Evolutionary conservation across 2,113 vertebrate species (phyloP), one percentile per base, ranked within the genome.

Genomic region (Dasyornis broadbenti): DNA sequence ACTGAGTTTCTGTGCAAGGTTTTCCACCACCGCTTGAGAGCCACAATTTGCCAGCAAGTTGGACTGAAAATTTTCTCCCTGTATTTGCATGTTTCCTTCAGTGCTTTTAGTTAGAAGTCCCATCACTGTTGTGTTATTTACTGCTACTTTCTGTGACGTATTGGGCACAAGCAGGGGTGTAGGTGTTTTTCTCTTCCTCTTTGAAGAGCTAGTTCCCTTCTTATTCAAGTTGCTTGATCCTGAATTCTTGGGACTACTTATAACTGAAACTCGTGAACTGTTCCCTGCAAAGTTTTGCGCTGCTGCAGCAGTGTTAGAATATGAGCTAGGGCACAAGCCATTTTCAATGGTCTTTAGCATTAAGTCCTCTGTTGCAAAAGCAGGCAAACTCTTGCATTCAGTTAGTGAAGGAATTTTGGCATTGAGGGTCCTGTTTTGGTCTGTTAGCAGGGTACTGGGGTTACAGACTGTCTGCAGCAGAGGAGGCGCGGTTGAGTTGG

Each of bases 1-100:
- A 94, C 89, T 99, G 68, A 99, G 97, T 49, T 98, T 98, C 85
- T 98, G 71, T 3, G 98, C 81, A 68, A 98, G 92, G 50, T 97
- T 98, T 96, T 98, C 98, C 82, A 98, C 90, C 49, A 98, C 90
- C 2, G 89, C 93, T 75, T 98, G 98, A 95, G 98, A 94, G 37
- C 97, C 97, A 92, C 97, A 97, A 88, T 92, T 97, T 96, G 96
- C 76, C 86, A 97, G 93, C 69, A 98, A 59, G 47, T 81, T 97
- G 95, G 98, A 96, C 77, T 97, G 97, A 85, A 98, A 94, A 40
- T 82, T 73, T 86, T 96, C 86, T 89, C 94, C 71, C 84, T 97
- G 92, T 57, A 96, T 95, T 76, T 97, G 96, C 68, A 94, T 1
- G 12, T 71, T 97, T 80, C 89, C 97, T 63, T 97, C 98, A 93